phyloP scores from a whole-genome alignment of 1,140 invertebrate genomes.

The Leptinotarsa texana region DNA sequence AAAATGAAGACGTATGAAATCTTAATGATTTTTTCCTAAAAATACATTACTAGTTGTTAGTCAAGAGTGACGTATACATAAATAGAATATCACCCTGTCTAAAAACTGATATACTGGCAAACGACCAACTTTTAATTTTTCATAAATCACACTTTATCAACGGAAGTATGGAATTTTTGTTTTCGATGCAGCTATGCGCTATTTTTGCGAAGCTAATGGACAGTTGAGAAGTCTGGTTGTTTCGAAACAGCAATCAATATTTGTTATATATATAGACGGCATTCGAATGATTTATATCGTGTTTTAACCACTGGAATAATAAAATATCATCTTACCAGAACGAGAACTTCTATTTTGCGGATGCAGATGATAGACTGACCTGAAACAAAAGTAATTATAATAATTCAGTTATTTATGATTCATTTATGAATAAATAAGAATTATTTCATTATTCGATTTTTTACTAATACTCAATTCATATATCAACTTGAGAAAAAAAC shows the following conservation, averaged over 20 bases:
- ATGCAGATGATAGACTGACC: not conserved
- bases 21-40: too few species aligned
- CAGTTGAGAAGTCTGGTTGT: not conserved
- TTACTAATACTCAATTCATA: too few species aligned
- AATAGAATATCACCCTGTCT: not conserved
- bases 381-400: not conserved
- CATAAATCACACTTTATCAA: constrained; percentile 15
- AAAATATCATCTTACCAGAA: not conserved
- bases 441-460: too few species aligned
- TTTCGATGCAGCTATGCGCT: not conserved
- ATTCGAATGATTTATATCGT: not conserved
- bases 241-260: not conserved
- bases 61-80: not conserved
- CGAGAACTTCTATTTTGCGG: not conserved
- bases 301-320: not conserved
- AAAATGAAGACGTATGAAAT: too few species aligned
- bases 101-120: constrained; percentile 5
- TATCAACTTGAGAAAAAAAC: too few species aligned
- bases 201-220: not conserved
- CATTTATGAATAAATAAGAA: too few species aligned
- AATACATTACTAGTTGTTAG: too few species aligned
- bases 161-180: not conserved
- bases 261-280: not conserved
- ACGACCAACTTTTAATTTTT: not conserved
- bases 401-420: too few species aligned